Conservation (phyloP, 1,140 invertebrate species). For the Daktulosphaira vitifoliae region DNA sequence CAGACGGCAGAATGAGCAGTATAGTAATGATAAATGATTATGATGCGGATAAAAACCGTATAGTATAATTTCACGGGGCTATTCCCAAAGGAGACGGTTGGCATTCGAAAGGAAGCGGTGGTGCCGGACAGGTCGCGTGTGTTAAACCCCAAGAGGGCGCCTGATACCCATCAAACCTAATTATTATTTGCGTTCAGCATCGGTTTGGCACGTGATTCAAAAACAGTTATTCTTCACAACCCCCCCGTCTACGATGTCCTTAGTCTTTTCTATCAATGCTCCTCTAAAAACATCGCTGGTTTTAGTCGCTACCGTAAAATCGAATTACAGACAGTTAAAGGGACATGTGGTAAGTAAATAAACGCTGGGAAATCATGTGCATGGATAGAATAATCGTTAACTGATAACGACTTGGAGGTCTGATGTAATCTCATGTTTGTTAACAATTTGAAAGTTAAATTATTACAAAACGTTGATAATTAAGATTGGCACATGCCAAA, state of each 20-base stretch:
- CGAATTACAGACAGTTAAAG: conserved; percentile 2
- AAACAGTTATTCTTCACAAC: conserved; percentile 24
- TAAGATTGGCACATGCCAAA: no score
- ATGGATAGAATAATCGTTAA: no score
- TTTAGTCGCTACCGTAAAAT: conserved; percentile 1
- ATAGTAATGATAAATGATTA: conserved; percentile 27
- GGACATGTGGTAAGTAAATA: no score
- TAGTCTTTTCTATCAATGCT: neutral
- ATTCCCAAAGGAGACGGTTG: neutral
- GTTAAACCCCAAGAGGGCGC: conserved; percentile 30
- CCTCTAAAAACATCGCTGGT: no score
- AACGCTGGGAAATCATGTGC: no score
- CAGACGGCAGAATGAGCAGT: no score
- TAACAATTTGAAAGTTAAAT: no score
- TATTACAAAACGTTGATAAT: no score
- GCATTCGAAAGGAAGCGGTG: neutral
- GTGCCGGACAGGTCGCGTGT: conserved; percentile 29
- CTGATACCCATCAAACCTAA: conserved; percentile 34
- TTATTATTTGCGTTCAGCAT: conserved; percentile 23
- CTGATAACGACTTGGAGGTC: no score
- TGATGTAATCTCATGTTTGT: no score
- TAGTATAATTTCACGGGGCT: conserved; percentile 22
- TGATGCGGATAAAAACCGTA: conserved; percentile 21
- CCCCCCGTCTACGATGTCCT: neutral
- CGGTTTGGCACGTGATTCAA: conserved; percentile 32